Conservation (phyloP, 2,113 vertebrate genomes). For the Tachycineta bicolor region DNA sequence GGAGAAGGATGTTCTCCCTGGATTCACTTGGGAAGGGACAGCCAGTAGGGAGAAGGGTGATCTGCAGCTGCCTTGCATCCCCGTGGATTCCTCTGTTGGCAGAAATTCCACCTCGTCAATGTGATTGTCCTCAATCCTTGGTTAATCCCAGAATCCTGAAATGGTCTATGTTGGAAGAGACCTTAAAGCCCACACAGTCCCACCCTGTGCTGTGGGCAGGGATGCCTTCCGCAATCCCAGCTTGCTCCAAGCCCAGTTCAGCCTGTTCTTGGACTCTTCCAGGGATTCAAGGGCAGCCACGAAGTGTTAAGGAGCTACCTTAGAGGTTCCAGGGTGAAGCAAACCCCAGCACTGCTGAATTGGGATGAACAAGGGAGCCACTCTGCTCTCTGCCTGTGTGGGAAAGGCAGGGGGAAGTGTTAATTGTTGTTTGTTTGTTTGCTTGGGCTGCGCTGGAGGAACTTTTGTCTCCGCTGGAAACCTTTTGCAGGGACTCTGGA, state of each 20-base stretch:
- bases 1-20: not conserved
- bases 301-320: not conserved
- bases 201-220: not conserved
- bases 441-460: not conserved
- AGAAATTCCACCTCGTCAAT: accelerated
- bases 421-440: not conserved
- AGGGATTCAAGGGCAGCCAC: not conserved
- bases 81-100: not conserved
- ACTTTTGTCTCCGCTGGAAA: not conserved
- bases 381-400: not conserved
- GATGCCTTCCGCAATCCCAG: not conserved
- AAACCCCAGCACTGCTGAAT: accelerated
- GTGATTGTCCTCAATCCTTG: not conserved
- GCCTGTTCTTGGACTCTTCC: accelerated
- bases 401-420: not conserved
- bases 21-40: not conserved
- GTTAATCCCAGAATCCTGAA: not conserved
- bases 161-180: too few species aligned
- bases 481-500: not conserved
- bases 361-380: not conserved
- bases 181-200: not conserved
- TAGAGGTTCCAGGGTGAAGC: not conserved
- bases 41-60: not conserved
- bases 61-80: not conserved
- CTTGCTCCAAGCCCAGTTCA: accelerated